phyloP scores from a whole-genome alignment of 2,797 vertebrate species.

The Ptychobarbus kaznakovi region DNA sequence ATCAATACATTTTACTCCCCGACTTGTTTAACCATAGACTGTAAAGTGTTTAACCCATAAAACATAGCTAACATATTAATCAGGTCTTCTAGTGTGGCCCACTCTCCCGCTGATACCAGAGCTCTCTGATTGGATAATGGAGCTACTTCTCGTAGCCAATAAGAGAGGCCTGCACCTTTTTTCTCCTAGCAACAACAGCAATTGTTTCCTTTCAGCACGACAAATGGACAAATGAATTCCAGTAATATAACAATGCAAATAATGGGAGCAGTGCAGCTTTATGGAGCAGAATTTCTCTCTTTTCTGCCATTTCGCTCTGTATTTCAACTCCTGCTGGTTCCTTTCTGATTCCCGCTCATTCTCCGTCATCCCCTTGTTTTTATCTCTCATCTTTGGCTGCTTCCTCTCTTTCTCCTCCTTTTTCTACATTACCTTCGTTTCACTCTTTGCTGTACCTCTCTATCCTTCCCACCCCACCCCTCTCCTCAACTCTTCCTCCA shows the following conservation, averaged over 20 bases:
- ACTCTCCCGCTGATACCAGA: slow-evolving; percentile 66
- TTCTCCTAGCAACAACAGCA: slow-evolving; percentile 93
- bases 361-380: slow-evolving; percentile 40
- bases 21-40: slow-evolving; percentile 66
- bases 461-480: slow-evolving; percentile 15
- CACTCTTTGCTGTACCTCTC: slow-evolving; percentile 33
- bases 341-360: slow-evolving; percentile 34
- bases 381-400: slow-evolving; percentile 31
- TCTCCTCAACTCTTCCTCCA: slow-evolving; percentile 49
- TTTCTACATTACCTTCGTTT: slow-evolving; percentile 69
- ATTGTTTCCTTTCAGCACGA: slow-evolving; percentile 76
- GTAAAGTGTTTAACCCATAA: slow-evolving; percentile 74
- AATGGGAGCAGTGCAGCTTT: slow-evolving; percentile 77
- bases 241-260: slow-evolving; percentile 90
- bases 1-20: slow-evolving; percentile 71
- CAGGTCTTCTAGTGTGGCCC: slow-evolving; percentile 78
- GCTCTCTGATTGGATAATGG: slow-evolving; percentile 79
- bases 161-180: slow-evolving; percentile 76
- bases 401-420: slow-evolving; percentile 41
- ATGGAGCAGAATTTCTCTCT: slow-evolving; percentile 66
- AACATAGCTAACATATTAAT: slow-evolving; percentile 86
- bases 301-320: slow-evolving; percentile 52
- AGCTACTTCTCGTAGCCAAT: slow-evolving; percentile 82
- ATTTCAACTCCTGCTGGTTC: slow-evolving; percentile 49
- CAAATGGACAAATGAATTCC: slow-evolving; percentile 81